phyloP scores from a whole-genome alignment of 2,113 vertebrate species.

The Zapornia atra region DNA sequence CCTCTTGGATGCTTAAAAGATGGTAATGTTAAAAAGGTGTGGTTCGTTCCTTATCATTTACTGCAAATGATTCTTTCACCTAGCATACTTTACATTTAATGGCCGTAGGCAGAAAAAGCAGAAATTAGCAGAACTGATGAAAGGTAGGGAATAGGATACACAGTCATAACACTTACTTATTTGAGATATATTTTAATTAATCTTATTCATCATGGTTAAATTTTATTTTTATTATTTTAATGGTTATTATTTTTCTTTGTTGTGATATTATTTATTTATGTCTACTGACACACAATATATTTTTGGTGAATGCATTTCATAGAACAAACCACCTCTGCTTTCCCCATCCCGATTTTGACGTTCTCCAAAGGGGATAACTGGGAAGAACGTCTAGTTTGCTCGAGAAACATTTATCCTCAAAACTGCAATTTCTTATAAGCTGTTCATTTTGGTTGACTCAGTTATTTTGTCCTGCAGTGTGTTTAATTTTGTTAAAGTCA shows the following conservation, averaged over 20 bases:
- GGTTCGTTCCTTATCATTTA: not conserved
- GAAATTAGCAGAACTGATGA: not conserved
- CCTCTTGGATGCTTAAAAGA: not conserved
- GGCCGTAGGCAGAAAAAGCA: not conserved
- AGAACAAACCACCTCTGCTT: not conserved
- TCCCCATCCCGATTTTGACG: not conserved
- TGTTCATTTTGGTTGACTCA: not conserved
- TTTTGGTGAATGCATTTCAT: not conserved
- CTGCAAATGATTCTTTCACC: not conserved
- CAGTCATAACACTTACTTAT: not conserved
- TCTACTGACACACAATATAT: rapidly evolving
- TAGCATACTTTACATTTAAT: not conserved
- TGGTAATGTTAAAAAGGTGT: not conserved
- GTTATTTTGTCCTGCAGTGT: not conserved
- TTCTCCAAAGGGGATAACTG: not conserved
- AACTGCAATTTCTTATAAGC: not conserved
- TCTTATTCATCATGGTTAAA: not conserved
- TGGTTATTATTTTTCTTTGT: not conserved
- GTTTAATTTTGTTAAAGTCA: constrained; percentile 21
- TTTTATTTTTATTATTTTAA: not conserved
- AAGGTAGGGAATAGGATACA: not conserved
- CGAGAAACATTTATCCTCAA: not conserved
- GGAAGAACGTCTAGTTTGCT: not conserved
- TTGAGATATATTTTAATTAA: not conserved
- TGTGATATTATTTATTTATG: not conserved